These are phyloP conservation scores for Cepaea nemoralis DNA, from an alignment of 1,140 invertebrate species.

Conservation along the genomic window DNA sequence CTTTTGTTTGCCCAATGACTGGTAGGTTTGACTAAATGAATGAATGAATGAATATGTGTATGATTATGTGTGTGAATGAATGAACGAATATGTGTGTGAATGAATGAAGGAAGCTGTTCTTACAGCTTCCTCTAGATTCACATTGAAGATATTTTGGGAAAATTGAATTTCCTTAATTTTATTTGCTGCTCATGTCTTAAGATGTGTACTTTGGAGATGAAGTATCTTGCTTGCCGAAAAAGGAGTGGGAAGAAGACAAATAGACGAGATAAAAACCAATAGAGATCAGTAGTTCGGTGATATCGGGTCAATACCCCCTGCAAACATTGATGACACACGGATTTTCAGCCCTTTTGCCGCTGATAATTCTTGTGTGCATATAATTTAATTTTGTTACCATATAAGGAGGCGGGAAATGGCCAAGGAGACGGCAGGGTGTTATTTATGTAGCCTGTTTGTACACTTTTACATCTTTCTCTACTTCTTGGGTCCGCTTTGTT, in stretches of 20 bases:
- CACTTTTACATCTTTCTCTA: too few relatives aligned
- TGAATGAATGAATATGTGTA: neutral
- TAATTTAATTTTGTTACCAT: neutral
- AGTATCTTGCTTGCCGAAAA: neutral
- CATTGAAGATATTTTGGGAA: neutral
- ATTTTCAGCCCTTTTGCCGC: neutral
- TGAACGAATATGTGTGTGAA: neutral
- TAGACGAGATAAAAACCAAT: conserved; percentile 9
- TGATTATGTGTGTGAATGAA: too few relatives aligned
- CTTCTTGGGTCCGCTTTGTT: too few relatives aligned
- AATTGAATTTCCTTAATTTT: conserved; percentile 7
- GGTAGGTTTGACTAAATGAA: too few relatives aligned
- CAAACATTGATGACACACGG: conserved; percentile 10
- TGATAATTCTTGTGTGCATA: conserved; percentile 13
- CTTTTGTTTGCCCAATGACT: too few relatives aligned
- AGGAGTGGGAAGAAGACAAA: neutral
- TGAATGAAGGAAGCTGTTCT: neutral
- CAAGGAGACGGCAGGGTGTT: neutral
- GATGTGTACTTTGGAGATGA: conserved; percentile 5
- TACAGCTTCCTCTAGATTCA: neutral
- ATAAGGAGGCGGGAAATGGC: neutral
- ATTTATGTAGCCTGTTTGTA: neutral
- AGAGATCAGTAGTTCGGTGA: neutral
- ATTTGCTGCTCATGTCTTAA: neutral
- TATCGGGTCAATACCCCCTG: neutral